A percentile compares a stretch with the other conserved stretches of the same genome.
These are phyloP conservation scores for Gnathonemus echidnorhynchus DNA, from an alignment of 2,113 vertebrate genomes.

Conservation along the genomic window DNA sequence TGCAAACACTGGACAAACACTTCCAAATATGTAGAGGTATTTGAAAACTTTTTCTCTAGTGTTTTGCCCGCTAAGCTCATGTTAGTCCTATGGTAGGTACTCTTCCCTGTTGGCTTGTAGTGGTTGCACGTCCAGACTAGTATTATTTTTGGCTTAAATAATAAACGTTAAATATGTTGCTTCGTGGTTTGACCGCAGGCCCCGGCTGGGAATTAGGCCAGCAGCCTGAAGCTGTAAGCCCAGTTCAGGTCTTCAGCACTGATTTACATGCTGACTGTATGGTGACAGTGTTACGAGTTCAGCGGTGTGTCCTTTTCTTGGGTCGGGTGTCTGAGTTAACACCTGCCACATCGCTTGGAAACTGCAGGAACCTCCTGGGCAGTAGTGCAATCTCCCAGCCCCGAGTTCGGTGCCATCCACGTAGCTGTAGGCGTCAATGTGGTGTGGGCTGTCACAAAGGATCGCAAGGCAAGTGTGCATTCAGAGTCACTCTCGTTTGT, in stretches of 20 bases:
- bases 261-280: not conserved
- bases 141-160: not conserved
- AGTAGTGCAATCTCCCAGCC: slow-evolving; percentile 76
- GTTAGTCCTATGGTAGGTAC: not conserved
- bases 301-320: not conserved
- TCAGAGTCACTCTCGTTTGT: not conserved
- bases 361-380: slow-evolving; percentile 69
- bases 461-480: slow-evolving; percentile 74
- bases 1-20: not conserved
- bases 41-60: not conserved
- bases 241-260: not conserved
- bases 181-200: not conserved
- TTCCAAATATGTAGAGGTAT: not conserved
- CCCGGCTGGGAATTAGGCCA: not conserved
- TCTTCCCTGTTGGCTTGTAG: not conserved
- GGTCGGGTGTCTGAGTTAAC: not conserved
- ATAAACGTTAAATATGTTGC: not conserved
- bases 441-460: slow-evolving; percentile 92
- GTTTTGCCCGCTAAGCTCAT: not conserved
- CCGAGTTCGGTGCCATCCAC: slow-evolving; percentile 77
- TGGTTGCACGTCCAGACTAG: not conserved
- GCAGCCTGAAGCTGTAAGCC: not conserved
- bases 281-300: not conserved
- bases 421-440: slow-evolving; percentile 79
- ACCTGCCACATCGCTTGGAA: not conserved